Conservation (phyloP, 2,888 invertebrate genomes). For the Phorcus lineatus region DNA sequence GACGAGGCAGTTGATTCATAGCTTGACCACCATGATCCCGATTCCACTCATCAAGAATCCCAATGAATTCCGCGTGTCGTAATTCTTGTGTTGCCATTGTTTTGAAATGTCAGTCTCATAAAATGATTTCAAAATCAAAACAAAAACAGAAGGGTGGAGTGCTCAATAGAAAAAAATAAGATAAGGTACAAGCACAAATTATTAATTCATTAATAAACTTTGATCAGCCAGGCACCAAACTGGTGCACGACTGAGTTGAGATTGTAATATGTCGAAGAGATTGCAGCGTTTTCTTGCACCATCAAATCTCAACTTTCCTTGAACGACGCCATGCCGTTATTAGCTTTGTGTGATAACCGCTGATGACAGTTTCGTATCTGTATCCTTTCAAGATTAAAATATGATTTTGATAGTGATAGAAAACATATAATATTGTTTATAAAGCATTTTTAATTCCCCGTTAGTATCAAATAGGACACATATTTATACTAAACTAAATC, state of each 20-base stretch:
- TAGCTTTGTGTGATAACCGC: background rate
- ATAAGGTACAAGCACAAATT: background rate
- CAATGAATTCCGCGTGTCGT: background rate
- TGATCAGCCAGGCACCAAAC: too few species aligned
- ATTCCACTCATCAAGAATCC: background rate
- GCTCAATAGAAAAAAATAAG: too few species aligned
- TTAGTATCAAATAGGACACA: too few species aligned
- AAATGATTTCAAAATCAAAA: background rate
- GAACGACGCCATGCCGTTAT: constrained; percentile 8
- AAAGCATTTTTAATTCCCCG: too few species aligned
- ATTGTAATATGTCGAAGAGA: background rate
- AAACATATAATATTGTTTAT: background rate
- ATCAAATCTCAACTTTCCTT: background rate
- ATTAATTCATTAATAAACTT: too few species aligned
- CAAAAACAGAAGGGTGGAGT: background rate
- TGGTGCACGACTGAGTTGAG: too few species aligned
- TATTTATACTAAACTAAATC: too few species aligned
- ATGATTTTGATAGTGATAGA: background rate
- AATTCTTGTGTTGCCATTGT: background rate
- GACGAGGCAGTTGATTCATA: background rate
- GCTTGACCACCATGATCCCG: background rate
- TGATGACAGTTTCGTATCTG: background rate
- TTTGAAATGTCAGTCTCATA: background rate
- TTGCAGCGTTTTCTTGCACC: background rate
- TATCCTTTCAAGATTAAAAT: background rate